Conservation (phyloP, 2,113 vertebrate species). For the Isurus oxyrinchus region DNA sequence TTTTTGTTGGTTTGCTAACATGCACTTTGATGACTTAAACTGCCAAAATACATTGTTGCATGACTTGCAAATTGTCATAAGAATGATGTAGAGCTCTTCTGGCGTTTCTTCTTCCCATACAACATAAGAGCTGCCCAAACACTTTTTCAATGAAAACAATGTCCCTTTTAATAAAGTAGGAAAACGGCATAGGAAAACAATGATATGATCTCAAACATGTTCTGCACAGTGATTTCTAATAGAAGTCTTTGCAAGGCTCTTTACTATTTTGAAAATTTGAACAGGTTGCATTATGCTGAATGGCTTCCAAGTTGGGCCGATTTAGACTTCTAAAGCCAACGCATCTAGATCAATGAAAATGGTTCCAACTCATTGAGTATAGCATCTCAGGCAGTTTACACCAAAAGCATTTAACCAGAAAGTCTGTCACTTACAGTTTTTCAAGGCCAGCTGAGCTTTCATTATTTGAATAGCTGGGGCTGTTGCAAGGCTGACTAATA, state of each 20-base stretch:
- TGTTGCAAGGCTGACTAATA: background rate
- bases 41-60: background rate
- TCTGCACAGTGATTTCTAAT: background rate
- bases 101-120: background rate
- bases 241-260: background rate
- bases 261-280: background rate
- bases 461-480: conserved; percentile 11
- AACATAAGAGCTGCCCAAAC: background rate
- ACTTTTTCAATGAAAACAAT: background rate
- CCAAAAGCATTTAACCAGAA: conserved; percentile 8
- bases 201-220: background rate
- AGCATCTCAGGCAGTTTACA: conserved; percentile 17
- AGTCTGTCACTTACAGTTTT: conserved; percentile 1
- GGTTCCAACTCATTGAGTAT: conserved; percentile 12
- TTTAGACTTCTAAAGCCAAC: background rate
- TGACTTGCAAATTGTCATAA: background rate
- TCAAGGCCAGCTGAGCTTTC: conserved; percentile 22
- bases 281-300: background rate
- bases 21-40: background rate
- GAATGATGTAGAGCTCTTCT: background rate
- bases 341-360: background rate
- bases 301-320: background rate
- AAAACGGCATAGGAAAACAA: background rate
- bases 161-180: background rate
- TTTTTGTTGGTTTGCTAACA: background rate